Base-by-base conservation (phyloP, 2,113 vertebrate genomes). In the Pseudolaguvia tuberculata region DNA sequence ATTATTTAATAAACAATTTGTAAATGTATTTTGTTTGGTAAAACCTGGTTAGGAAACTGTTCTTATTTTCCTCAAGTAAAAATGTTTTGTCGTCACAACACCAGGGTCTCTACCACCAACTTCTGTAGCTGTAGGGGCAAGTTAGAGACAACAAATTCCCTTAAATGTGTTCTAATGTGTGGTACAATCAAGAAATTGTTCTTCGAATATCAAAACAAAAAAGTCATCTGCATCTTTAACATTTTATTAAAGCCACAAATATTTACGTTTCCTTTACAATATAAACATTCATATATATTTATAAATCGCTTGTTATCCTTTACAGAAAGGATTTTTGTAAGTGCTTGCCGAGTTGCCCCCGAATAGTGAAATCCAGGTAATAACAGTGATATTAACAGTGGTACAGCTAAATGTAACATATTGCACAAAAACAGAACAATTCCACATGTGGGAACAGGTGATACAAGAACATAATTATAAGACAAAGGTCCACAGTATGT, bases 251-350 rank as follows among this genome's bases (percentile, higher is more conserved):
- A 73, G 57, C 23, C 74, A 75, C 71, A 50, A 56, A 69, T 61
- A 65, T 67, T 1, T 58, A 78, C 31, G 53, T 68, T 10, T 58
- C 56, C 56, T 63, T 45, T 78, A 42, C 48, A 72, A 78, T 27
- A 39, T 27, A 23, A 35, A 62, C 42, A 76, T 76, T 80, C 25
- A 79, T 65, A 75, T 70, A 50, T 12, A 31, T 20, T 2, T 57
- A 21, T 48, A 67, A 50, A 12, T 27, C 48, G 8, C 48, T 48
- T 47, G 35, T 66, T 77, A 72, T 53, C 57, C 71, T 72, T 62
- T 55, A 83, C 77, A 82, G 79, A 83, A 78, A 80, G 80, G 79
- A 82, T 82, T 79, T 73, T 74, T 74, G 18, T 82, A 87, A 87
- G 87, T 88, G 85, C 83, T 72, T 58, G 59, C 82, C 74, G 69